phyloP scores from a whole-genome alignment of 2,888 invertebrate species.

The Ochlodes sylvanus region DNA sequence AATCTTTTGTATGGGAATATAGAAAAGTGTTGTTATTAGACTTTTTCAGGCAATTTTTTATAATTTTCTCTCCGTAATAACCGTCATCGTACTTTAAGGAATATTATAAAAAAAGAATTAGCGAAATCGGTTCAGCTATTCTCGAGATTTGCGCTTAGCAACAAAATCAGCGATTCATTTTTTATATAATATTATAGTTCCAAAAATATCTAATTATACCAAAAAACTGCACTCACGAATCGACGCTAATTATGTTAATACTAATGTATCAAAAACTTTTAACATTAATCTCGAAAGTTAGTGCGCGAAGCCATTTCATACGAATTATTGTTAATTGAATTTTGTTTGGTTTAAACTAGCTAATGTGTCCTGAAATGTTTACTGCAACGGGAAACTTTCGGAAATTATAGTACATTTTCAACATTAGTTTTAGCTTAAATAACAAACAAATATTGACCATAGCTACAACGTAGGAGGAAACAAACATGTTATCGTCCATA shows the following conservation, averaged over 20 bases:
- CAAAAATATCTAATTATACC: no score
- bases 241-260: not conserved
- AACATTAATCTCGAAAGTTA: slow-evolving; percentile 23
- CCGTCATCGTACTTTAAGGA: no score
- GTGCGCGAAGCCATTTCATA: slow-evolving; percentile 9
- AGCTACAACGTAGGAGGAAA: slow-evolving; percentile 5
- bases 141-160: no score
- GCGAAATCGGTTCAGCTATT: no score
- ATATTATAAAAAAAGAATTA: no score
- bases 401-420: not conserved
- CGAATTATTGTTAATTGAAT: slow-evolving; percentile 5
- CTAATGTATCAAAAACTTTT: not conserved
- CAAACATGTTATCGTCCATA: slow-evolving; percentile 8
- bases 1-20: no score
- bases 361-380: slow-evolving; percentile 6
- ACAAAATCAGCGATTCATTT: no score
- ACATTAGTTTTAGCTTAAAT: slow-evolving; percentile 24
- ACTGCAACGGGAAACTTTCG: slow-evolving; percentile 1
- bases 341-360: not conserved
- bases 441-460: slow-evolving; percentile 32
- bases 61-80: no score
- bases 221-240: no score
- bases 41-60: no score
- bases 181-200: no score
- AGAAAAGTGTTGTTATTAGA: no score